Conservation (phyloP, 1,140 invertebrate species). For the Drosophila orena region DNA sequence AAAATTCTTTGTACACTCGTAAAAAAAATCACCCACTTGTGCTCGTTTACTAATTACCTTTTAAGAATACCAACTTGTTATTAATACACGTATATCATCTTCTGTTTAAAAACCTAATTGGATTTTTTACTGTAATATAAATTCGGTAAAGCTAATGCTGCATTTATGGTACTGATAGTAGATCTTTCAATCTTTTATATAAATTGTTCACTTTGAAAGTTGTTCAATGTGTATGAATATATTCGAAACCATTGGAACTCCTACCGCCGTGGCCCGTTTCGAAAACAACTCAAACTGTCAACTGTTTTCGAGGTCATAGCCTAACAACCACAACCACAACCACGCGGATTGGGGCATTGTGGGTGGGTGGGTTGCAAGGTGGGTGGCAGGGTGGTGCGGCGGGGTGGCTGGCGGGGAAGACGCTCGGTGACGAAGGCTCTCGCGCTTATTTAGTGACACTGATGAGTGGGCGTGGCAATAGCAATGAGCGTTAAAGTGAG, state of each 20-base stretch:
- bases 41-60: too few species aligned
- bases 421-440: conserved; percentile 26
- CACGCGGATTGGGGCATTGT: conserved; percentile 7
- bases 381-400: neutral
- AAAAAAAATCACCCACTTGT: neutral
- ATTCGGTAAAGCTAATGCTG: too few species aligned
- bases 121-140: too few species aligned
- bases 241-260: conserved; percentile 12
- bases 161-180: too few species aligned
- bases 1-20: neutral
- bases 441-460: conserved; percentile 58
- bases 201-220: neutral
- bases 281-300: conserved; percentile 76
- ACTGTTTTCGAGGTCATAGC: conserved; percentile 80
- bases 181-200: too few species aligned
- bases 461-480: conserved; percentile 78
- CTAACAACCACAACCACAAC: conserved; percentile 70
- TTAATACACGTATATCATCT: too few species aligned
- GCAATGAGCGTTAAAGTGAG: conserved; percentile 81
- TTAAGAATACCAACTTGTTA: too few species aligned
- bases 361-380: conserved; percentile 1
- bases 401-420: neutral
- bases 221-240: neutral
- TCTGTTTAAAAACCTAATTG: too few species aligned
- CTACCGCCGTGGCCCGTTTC: conserved; percentile 31